phyloP scores from a whole-genome alignment of 2,888 invertebrate genomes.

The Eristalis tenax region DNA sequence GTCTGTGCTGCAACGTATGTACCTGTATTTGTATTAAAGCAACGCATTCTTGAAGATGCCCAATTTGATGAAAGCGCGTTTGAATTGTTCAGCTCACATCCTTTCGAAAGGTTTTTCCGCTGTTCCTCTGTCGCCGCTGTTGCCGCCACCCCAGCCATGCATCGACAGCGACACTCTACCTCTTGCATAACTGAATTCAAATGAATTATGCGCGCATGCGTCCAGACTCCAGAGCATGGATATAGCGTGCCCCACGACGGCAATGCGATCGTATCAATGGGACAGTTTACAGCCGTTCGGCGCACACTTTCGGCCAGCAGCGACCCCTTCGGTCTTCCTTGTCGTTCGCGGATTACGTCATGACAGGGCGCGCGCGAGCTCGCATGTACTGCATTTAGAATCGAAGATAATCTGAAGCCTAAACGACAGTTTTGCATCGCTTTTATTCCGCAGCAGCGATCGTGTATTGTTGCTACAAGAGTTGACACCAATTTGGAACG shows the following conservation, averaged over 20 bases:
- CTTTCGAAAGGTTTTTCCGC: too few relatives aligned
- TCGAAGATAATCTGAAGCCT: conserved; percentile 48
- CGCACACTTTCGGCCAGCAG: conserved; percentile 58
- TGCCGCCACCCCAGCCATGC: background rate
- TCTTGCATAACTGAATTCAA: conserved; percentile 53
- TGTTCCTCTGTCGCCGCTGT: background rate
- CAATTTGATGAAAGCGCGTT: too few relatives aligned
- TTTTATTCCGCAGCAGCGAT: conserved; percentile 33
- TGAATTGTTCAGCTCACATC: too few relatives aligned
- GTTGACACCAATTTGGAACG: conserved; percentile 66
- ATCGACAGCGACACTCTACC: conserved; percentile 15
- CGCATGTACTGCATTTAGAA: conserved; percentile 52
- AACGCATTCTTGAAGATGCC: too few relatives aligned
- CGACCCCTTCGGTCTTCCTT: background rate
- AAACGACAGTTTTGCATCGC: conserved; percentile 31
- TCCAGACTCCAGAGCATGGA: conserved; percentile 6
- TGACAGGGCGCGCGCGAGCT: conserved; percentile 25
- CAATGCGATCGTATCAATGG: conserved; percentile 64
- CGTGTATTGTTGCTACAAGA: conserved; percentile 50
- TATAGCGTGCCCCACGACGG: conserved; percentile 19
- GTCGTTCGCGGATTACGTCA: conserved; percentile 17
- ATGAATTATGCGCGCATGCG: conserved; percentile 62
- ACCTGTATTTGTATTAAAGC: too few relatives aligned
- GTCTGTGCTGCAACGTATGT: too few relatives aligned
- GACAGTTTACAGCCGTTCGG: conserved; percentile 58